These are phyloP conservation scores for Siderastrea radians DNA, from an alignment of 92 coral and sea anemone species.

Conservation along the genomic window DNA sequence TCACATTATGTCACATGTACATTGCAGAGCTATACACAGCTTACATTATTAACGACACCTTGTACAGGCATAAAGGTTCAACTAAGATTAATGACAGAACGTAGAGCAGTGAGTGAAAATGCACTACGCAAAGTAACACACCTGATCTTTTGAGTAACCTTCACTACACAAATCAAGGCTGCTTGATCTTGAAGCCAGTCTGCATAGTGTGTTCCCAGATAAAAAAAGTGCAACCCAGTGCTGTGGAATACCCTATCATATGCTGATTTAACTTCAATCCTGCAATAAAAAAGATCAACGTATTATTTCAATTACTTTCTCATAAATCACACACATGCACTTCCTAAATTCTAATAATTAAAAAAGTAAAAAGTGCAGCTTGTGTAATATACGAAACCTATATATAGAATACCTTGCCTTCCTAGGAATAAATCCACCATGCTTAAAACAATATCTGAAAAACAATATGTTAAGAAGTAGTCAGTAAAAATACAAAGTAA, in stretches of 20 bases:
- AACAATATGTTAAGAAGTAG: neutral
- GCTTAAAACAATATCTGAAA: conserved; percentile 80
- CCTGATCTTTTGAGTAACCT: conserved; percentile 76
- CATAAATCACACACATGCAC: too few species aligned
- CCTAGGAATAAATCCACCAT: conserved; percentile 69
- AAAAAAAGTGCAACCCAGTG: conserved; percentile 77
- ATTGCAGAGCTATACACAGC: too few species aligned
- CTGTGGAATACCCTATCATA: conserved; percentile 13
- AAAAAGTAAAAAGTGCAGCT: too few species aligned
- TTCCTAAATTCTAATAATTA: too few species aligned
- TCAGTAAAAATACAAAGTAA: neutral
- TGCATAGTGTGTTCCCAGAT: neutral
- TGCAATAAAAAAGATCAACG: neutral
- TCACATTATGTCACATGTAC: too few species aligned
- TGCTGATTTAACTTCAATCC: conserved; percentile 3
- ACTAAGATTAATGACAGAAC: too few species aligned
- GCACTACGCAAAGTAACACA: neutral
- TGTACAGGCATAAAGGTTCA: too few species aligned
- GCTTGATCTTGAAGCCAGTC: conserved; percentile 15
- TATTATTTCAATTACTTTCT: neutral
- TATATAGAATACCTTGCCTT: conserved; percentile 52
- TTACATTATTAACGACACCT: too few species aligned
- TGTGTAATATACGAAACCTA: too few species aligned
- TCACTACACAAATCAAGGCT: conserved; percentile 65
- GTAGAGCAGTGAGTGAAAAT: too few species aligned